phyloP scores from a whole-genome alignment of 1,140 invertebrate genomes.

The Pachyrhynchus sulphureomaculatus region DNA sequence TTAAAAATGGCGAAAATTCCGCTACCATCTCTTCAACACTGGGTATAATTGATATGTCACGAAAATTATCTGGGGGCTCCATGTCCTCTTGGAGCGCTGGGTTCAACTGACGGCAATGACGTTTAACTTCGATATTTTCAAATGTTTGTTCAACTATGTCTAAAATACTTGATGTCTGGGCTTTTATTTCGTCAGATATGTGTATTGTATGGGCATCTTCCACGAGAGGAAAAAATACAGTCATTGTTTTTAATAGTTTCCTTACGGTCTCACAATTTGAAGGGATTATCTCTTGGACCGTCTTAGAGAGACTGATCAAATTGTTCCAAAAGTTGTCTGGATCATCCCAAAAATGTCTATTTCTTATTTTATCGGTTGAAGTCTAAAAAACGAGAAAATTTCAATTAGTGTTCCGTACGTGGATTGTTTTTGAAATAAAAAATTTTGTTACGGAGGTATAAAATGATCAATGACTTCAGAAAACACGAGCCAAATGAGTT shows the following conservation, averaged over 20 bases:
- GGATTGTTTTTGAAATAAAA: no score
- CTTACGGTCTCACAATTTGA: slow-evolving; percentile 47
- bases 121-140: slow-evolving; percentile 40
- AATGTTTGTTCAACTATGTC: slow-evolving; percentile 43
- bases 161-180: slow-evolving; percentile 45
- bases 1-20: slow-evolving; percentile 54
- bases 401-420: no score
- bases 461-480: no score
- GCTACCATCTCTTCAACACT: slow-evolving; percentile 46
- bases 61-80: slow-evolving; percentile 53
- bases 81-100: slow-evolving; percentile 31
- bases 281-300: slow-evolving; percentile 49
- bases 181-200: slow-evolving; percentile 45
- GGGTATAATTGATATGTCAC: slow-evolving; percentile 54
- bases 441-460: no score
- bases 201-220: slow-evolving; percentile 45
- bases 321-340: slow-evolving; percentile 30
- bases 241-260: slow-evolving; percentile 49
- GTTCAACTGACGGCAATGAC: not conserved
- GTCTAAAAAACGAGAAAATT: slow-evolving; percentile 26
- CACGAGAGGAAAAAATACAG: slow-evolving; percentile 48
- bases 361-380: slow-evolving; percentile 4
- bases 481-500: no score
- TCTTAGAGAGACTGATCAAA: slow-evolving; percentile 41
- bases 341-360: slow-evolving; percentile 30